Conservation (phyloP, 2,113 vertebrate species). For the Tragelaphus imberbis region DNA sequence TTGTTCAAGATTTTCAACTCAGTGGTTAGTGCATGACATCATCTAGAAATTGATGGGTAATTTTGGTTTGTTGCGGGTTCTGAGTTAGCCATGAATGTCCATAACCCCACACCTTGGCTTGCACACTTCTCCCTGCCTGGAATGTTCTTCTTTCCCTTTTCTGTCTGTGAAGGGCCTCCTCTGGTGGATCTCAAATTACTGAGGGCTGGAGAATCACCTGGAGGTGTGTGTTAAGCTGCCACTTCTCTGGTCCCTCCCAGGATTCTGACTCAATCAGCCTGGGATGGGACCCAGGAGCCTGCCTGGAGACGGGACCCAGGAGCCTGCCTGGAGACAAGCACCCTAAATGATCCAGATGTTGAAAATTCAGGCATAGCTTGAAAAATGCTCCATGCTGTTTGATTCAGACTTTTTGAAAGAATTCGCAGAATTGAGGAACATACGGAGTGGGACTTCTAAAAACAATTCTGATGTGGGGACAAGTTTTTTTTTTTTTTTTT, state of each 20-base stretch:
- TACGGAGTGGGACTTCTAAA: background rate
- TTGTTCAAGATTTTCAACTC: background rate
- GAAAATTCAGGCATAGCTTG: background rate
- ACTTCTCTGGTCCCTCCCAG: background rate
- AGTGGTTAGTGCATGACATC: background rate
- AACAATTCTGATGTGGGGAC: background rate
- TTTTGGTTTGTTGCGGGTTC: background rate
- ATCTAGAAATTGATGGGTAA: background rate
- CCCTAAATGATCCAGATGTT: background rate
- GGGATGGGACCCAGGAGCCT: background rate
- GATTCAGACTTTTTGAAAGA: background rate
- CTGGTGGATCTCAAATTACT: background rate
- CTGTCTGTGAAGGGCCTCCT: background rate
- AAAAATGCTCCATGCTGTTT: background rate
- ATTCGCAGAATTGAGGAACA: background rate
- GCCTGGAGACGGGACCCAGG: background rate
- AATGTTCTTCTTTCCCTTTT: background rate
- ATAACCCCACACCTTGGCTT: background rate
- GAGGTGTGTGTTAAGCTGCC: background rate
- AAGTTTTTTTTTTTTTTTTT: background rate
- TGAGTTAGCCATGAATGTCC: background rate
- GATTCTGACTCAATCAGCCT: background rate
- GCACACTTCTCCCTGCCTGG: background rate
- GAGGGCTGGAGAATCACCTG: background rate
- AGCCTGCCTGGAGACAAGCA: background rate